Evolutionary conservation across 2,888 invertebrate species (phyloP), one percentile per base, ranked within the genome.

Genomic region (Himalopsyche japonica): DNA sequence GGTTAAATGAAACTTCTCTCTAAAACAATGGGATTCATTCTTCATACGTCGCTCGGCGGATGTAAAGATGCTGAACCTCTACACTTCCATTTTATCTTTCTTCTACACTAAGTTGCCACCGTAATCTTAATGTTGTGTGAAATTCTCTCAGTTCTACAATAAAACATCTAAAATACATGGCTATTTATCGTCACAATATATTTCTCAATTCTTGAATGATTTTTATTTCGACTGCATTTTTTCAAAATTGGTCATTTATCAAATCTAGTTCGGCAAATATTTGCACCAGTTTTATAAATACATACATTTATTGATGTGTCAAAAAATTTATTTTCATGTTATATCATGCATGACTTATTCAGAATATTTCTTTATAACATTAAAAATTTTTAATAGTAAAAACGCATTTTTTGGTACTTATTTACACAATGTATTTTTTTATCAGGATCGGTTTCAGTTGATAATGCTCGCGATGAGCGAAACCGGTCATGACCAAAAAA

Each of bases 41-140:
- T 77, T 81, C 82, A 27, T 47, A 32, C 48, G 83, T 15, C 57
- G 20, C 78, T 43, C 48, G 37, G 64, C 83, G 85, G 85, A 85
- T 81, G 81, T 81, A 82, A 81, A 79, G 80, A 64, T 37, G 78
- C 34, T 79, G 80, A 78, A 37, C 20, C 49, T 82, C 77, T 64
- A n/a, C 79, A 37, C 78, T 76, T 81, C 84, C 81, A 76, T 37
- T 76, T 79, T 24, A 30, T 48, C 43, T 79, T 70, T 82, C 70
- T 79, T 79, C 57, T n/a, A n/a, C n/a, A n/a, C 83, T 77, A 43
- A 30, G 47, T 76, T 83, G 64, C 76, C 83, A 80, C 76, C 79
- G 81, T 83, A 83, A 83, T 85, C 85, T 85, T 85, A 85, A 85
- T 83, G 85, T 76, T 79, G 81, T 79, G 70, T 70, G 20, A 70